Evolutionary conservation across 2,888 invertebrate genomes (phyloP).

Genomic region (Lissonota sp.): DNA sequence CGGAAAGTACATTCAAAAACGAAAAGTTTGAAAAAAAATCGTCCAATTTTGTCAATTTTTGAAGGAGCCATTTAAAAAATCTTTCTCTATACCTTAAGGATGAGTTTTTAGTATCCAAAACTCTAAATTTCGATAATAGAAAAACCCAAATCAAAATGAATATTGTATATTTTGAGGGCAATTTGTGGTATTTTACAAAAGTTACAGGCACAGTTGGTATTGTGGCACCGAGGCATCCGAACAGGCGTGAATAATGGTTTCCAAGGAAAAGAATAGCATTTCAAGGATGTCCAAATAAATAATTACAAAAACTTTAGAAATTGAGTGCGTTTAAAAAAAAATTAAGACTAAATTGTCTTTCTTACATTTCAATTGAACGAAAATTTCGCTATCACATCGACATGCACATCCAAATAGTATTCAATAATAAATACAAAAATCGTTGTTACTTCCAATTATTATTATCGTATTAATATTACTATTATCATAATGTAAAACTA

Average conservation of each 20-base stretch:
- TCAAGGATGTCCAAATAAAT: conserved; percentile 60
- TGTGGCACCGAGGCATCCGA: conserved; percentile 42
- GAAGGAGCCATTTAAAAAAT: too few relatives aligned
- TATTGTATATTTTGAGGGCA: too few relatives aligned
- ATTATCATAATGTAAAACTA: conserved; percentile 66
- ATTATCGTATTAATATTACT: conserved; percentile 68
- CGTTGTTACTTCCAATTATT: conserved; percentile 55
- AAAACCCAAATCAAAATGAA: too few relatives aligned
- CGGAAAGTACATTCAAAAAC: too few relatives aligned
- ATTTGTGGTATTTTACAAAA: not conserved
- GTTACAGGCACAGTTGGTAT: conserved; percentile 49
- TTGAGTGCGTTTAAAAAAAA: conserved; percentile 47
- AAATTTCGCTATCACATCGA: conserved; percentile 62
- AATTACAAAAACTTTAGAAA: conserved; percentile 57
- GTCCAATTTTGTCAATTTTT: too few relatives aligned
- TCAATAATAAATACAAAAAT: conserved; percentile 64
- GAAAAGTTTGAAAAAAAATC: too few relatives aligned
- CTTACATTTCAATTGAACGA: conserved; percentile 53
- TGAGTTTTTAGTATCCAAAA: too few relatives aligned
- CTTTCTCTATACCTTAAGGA: too few relatives aligned
- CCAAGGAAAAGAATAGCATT: conserved; percentile 39
- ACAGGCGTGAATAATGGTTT: conserved; percentile 29
- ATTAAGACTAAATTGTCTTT: conserved; percentile 49
- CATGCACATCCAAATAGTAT: conserved; percentile 63
- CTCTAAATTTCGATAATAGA: too few relatives aligned